Evolutionary conservation across 2,797 vertebrate genomes (phyloP), one percentile per base, ranked within the genome.

Genomic region (Enteromius fasciolatus): DNA sequence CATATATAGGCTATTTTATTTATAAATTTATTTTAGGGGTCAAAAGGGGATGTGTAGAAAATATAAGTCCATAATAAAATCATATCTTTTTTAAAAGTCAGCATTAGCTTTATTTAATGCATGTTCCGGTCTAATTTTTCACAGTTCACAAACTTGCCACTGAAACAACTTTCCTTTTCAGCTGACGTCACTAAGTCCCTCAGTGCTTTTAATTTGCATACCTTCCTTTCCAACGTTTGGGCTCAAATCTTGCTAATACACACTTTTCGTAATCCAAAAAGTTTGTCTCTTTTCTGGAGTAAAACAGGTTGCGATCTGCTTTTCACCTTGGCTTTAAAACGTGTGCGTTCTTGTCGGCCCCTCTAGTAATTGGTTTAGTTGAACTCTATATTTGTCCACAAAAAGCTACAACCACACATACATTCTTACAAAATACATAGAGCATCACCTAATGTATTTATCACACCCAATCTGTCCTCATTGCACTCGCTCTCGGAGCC

Each of bases 401-500:
- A 23, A 74, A 25, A 76, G 36, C 8, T 44, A 44, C 52, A 41
- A 25, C 73, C n/a, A 59, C 36, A 74, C 28, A 25, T 10, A 1
- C 9, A 25, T 31, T 18, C 10, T 54, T 67, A 41, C 6, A 1
- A 81, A 74, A 74, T 39, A 67, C 39, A 63, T 5, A 67, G 48
- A 61, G 52, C 50, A 68, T 81, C 52, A 10, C 33, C 23, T 57
- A 70, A 76, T 70, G 33, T 73, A 44, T 86, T 54, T 80, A 77
- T 36, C 67, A 70, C 68, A 82, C 76, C 59, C 63, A 79, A n/a
- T 41, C 12, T 75, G 70, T 80, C 61, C 72, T 39, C 41, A 67
- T 54, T 82, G 54, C 57, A 23, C 73, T 59, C 50, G 23, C 73
- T 76, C n/a, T 54, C 44, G 1, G 50, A 36, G 67, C 80, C n/a